Evolutionary conservation across 2,888 invertebrate genomes (phyloP).

Genomic region (Crossocerus cetratus): DNA sequence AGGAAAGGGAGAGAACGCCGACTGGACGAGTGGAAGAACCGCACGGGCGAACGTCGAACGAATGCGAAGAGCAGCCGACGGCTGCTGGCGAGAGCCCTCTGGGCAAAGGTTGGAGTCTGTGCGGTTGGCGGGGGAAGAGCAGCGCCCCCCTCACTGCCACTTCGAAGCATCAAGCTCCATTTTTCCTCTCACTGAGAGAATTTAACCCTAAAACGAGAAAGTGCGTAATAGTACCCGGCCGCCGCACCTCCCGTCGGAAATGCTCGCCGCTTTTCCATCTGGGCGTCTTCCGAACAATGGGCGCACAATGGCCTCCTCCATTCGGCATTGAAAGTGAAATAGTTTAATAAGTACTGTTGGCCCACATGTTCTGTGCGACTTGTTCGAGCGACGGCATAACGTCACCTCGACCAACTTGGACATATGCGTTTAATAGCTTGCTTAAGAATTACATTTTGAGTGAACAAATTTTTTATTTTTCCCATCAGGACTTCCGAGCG

Average conservation of each 20-base stretch:
- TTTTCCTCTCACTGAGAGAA: conserved; percentile 43
- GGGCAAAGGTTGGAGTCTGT: conserved; percentile 26
- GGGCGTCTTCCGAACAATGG: background rate
- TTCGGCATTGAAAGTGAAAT: background rate
- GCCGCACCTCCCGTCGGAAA: background rate
- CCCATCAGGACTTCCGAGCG: too few species aligned
- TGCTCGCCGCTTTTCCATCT: background rate
- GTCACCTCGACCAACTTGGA: too few species aligned
- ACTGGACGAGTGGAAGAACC: conserved; percentile 31
- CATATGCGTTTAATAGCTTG: too few species aligned
- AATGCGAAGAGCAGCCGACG: conserved; percentile 36
- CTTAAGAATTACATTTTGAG: too few species aligned
- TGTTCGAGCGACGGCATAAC: too few species aligned
- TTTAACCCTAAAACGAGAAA: conserved; percentile 45
- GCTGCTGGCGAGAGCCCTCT: conserved; percentile 44
- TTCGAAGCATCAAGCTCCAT: conserved; percentile 44
- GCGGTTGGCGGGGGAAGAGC: too few species aligned
- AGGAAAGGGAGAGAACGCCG: background rate
- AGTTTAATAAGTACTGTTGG: conserved; percentile 1
- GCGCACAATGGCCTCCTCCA: background rate
- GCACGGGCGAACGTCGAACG: conserved; percentile 34
- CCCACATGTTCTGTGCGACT: background rate
- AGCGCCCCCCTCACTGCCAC: conserved; percentile 42
- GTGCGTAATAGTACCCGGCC: conserved; percentile 26
- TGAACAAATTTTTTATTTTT: too few species aligned